phyloP scores from a whole-genome alignment of 2,113 vertebrate genomes.

The Beaufortia kweichowensis region DNA sequence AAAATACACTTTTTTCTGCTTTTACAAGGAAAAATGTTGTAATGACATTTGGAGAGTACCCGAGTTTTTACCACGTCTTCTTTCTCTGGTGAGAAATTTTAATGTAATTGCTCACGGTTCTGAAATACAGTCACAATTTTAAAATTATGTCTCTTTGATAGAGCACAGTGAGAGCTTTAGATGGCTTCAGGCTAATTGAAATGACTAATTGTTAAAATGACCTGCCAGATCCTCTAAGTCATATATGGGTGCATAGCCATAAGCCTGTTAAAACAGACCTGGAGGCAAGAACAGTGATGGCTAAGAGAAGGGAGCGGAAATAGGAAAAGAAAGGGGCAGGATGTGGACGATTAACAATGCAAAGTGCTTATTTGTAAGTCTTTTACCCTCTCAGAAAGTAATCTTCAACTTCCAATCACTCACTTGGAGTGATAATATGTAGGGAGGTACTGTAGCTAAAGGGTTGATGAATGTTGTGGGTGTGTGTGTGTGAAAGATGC shows the following conservation, averaged over 20 bases:
- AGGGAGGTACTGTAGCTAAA: background rate
- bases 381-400: constrained; percentile 14
- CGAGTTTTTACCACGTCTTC: background rate
- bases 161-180: background rate
- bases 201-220: constrained; percentile 20
- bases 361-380: background rate
- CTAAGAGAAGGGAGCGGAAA: background rate
- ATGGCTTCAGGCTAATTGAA: background rate
- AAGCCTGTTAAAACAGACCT: background rate
- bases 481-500: background rate
- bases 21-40: background rate
- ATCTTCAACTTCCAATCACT: background rate
- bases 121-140: constrained; percentile 14
- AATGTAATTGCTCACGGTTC: background rate
- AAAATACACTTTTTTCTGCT: background rate
- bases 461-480: background rate
- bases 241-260: constrained; percentile 1
- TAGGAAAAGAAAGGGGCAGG: background rate
- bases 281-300: background rate
- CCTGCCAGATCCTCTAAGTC: background rate
- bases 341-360: background rate
- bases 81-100: background rate
- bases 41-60: background rate
- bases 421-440: background rate
- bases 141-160: constrained; percentile 3